These are phyloP conservation scores for Ephestia elutella DNA, from an alignment of 1,140 invertebrate genomes.

Conservation along the genomic window DNA sequence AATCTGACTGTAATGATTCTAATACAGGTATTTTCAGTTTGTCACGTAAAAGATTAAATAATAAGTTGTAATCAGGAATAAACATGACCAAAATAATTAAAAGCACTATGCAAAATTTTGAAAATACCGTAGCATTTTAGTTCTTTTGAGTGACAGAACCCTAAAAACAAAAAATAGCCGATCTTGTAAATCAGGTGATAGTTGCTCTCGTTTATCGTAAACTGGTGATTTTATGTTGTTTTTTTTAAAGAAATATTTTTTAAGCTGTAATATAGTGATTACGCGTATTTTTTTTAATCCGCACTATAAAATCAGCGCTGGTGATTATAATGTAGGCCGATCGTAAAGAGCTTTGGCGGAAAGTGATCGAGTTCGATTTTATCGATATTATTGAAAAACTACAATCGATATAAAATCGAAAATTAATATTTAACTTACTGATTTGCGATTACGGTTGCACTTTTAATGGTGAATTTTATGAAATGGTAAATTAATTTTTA, in stretches of 20 bases:
- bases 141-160: background rate
- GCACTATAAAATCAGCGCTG: background rate
- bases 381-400: background rate
- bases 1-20: too few relatives aligned
- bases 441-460: too few relatives aligned
- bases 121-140: too few relatives aligned
- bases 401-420: too few relatives aligned
- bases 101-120: too few relatives aligned
- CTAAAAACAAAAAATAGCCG: slow-evolving; percentile 6
- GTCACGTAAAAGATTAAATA: too few relatives aligned
- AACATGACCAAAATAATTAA: too few relatives aligned
- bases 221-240: slow-evolving; percentile 35
- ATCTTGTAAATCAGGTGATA: slow-evolving; percentile 35
- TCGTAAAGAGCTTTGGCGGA: background rate
- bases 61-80: too few relatives aligned
- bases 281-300: background rate
- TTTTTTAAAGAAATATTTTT: slow-evolving; percentile 16
- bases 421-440: too few relatives aligned
- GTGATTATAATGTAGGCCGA: background rate
- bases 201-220: slow-evolving; percentile 32
- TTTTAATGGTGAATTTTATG: too few relatives aligned
- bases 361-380: background rate
- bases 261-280: slow-evolving; percentile 16
- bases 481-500: too few relatives aligned
- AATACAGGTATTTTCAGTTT: too few relatives aligned